Evolutionary conservation across 2,888 invertebrate genomes (phyloP), one percentile per base, ranked within the genome.

Genomic region (Crioceris asparagi): DNA sequence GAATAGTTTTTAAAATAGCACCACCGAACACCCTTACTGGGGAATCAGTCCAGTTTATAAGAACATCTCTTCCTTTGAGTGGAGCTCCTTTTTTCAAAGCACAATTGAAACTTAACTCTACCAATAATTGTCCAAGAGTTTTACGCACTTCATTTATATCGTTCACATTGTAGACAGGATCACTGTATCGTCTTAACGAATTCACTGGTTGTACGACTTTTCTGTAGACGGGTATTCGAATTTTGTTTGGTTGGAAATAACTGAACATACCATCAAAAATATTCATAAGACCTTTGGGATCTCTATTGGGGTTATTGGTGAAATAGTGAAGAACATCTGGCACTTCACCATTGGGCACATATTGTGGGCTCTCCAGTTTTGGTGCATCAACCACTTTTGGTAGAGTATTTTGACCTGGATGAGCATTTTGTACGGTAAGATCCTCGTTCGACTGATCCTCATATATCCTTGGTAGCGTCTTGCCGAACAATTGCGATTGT

Each of bases 11-110:
- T 14, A 79, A 60, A 49, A 68, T 66, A 3, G 79, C 78, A 4
- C 79, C 80, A 12, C 79, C 80, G 51, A 78, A 80, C 1, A 80
- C 66, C 45, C 72, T 65, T 1, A 80, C 76, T 0, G 78, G 76
- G 2, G 78, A 78, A 47, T 68, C 70, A 26, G 69, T 72, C 80
- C 80, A 81, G 50, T 75, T 73, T 36, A 81, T 70, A 19, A 75
- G 63, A 66, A 75, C 65, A 23, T 58, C 52, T 8, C 57, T 45
- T 2, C 67, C 68, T 33, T 61, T 55, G 29, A 64, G 51, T 0
- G 72, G 72, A 11, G 71, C 66, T 2, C 71, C 72, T 32, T 66
- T 63, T 25, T 68, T 67, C 17, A 63, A 53, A 6, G 61, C 56
- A 48, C 72, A 73, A 32, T 61, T 54, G 47, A 62, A 69, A 42